Evolutionary conservation across 1,140 invertebrate genomes (phyloP).

Genomic region (Nasonia giraulti): DNA sequence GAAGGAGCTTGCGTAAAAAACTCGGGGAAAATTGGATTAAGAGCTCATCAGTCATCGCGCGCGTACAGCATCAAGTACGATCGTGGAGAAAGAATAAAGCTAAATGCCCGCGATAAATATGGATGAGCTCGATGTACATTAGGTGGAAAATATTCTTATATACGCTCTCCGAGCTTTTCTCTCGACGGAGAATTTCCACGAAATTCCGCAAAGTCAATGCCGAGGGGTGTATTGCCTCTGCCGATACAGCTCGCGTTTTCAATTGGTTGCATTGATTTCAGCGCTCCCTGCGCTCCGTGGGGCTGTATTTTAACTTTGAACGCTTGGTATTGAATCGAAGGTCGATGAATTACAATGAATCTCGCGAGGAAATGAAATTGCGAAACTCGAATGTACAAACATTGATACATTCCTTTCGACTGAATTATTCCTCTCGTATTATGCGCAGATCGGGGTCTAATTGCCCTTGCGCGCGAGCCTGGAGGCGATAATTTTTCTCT

Average conservation of each 20-base stretch:
- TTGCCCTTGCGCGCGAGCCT: no score
- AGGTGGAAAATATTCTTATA: no score
- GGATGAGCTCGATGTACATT: background rate
- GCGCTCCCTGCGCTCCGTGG: background rate
- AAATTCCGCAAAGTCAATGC: background rate
- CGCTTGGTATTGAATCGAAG: background rate
- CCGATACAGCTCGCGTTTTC: background rate
- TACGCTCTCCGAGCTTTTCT: background rate
- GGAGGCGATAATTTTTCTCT: background rate
- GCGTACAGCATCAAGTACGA: no score
- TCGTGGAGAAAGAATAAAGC: background rate
- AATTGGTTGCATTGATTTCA: background rate
- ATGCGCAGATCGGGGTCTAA: background rate
- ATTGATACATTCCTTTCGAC: background rate
- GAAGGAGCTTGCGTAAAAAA: background rate
- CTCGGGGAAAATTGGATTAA: constrained; percentile 2
- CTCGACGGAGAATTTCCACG: background rate
- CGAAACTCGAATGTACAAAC: background rate
- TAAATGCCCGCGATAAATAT: background rate
- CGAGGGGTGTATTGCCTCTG: background rate
- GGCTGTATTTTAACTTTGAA: background rate
- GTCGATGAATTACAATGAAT: background rate
- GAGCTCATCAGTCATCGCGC: background rate
- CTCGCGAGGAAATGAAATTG: background rate
- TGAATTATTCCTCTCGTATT: background rate